Evolutionary conservation across 1,140 invertebrate species (phyloP), one percentile per base, ranked within the genome.

Genomic region (Bombus consobrinus): DNA sequence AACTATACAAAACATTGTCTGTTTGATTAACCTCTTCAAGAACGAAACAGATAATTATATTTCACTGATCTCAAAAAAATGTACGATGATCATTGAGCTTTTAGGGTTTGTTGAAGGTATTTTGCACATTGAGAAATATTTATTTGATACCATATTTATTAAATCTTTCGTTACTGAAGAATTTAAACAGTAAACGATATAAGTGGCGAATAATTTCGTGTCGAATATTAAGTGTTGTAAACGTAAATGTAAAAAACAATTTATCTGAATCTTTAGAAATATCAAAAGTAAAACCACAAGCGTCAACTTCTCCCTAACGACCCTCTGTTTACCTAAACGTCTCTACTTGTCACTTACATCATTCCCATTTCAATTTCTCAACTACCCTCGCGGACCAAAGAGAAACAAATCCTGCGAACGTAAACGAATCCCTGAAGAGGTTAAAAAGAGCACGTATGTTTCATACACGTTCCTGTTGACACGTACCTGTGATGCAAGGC

Each of bases 401-500:
- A 13, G 2, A 62, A n/a, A 28, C 59, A 13, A n/a, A 62, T 28
- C 12, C 28, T n/a, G 3, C 59, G 28, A 28, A 10, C 59, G 12
- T 47, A 47, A 47, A 47, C 10, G 59, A 12, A 62, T 13, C 3
- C 10, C 59, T 2, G 4, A n/a, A 62, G 10, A 12, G 59, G 12
- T 62, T n/a, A 62, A 62, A 62, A n/a, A 6, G 1, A 53, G 47
- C 28, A n/a, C 28, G 28, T 12, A 12, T 12, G 25, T 62, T 62
- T 28, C 59, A 53, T 53, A 53, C 47, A 53, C 18, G 18, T 22
- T 12, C 12, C 28, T 13, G 12, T 62, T 62, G 12, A n/a, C 18
- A 82, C 77, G 25, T 81, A 85, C 78, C 83, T 81, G 41, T 28
- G 32, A 39, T 25, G 39, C 2, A 13, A 76, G 32, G 39, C 57